These are phyloP conservation scores for Cyprinodon tularosa DNA, from an alignment of 2,113 vertebrate species.

Conservation along the genomic window DNA sequence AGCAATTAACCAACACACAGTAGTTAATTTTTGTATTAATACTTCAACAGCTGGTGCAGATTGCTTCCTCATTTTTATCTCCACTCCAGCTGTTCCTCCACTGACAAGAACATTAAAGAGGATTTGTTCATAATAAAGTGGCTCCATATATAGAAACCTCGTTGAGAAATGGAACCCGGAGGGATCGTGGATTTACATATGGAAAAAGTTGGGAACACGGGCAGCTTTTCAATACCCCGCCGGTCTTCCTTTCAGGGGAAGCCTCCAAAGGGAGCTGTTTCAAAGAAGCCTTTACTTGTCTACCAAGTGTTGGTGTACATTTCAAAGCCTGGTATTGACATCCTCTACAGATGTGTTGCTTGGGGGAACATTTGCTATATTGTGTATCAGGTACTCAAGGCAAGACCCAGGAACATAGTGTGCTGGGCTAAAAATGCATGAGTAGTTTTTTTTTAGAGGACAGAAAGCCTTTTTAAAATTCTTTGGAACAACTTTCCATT, in stretches of 20 bases:
- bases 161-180: conserved; percentile 61
- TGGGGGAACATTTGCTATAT: conserved; percentile 68
- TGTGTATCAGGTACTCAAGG: conserved; percentile 64
- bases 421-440: conserved; percentile 20
- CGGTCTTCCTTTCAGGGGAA: conserved; percentile 61
- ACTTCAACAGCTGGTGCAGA: conserved; percentile 80
- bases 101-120: conserved; percentile 80
- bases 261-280: conserved; percentile 62
- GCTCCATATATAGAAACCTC: conserved; percentile 77
- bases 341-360: conserved; percentile 75
- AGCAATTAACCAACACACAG: conserved; percentile 83
- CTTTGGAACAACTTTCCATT: conserved; percentile 63
- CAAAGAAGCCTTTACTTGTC: conserved; percentile 66
- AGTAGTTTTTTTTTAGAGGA: conserved; percentile 38
- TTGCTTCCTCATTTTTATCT: conserved; percentile 81
- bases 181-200: conserved; percentile 77
- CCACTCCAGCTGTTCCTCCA: conserved; percentile 77
- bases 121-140: conserved; percentile 80
- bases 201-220: conserved; percentile 64
- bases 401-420: conserved; percentile 61
- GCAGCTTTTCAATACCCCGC: conserved; percentile 68
- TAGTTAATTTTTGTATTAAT: conserved; percentile 84
- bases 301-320: conserved; percentile 66
- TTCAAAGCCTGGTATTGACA: conserved; percentile 75
- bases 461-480: conserved; percentile 13